These are phyloP conservation scores for Ariolimax columbianus DNA, from an alignment of 2,888 invertebrate genomes.

Conservation along the genomic window DNA sequence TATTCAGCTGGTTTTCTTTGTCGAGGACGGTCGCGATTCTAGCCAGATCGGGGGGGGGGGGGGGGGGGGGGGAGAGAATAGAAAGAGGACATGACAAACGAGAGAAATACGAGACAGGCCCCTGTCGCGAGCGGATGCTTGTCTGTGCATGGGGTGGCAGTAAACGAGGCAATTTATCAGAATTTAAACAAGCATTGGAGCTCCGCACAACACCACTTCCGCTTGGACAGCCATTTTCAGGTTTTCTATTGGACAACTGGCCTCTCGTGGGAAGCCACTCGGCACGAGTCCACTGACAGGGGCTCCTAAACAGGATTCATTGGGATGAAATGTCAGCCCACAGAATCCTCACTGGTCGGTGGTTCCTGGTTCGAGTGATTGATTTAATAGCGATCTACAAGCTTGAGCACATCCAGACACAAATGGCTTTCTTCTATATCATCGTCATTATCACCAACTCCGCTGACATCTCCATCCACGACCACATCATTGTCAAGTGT, in stretches of 20 bases:
- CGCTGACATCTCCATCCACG: too few species aligned
- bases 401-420: not conserved
- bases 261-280: conserved; percentile 34
- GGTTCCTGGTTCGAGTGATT: not conserved
- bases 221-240: conserved; percentile 3
- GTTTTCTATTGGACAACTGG: not conserved
- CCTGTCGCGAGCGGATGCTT: conserved; percentile 7
- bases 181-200: conserved; percentile 27
- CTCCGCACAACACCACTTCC: conserved; percentile 4
- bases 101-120: not conserved
- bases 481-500: too few species aligned
- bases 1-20: not conserved
- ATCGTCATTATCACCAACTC: too few species aligned
- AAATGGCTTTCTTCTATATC: too few species aligned
- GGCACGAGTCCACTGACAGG: not conserved
- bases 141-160: conserved; percentile 20
- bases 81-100: not conserved
- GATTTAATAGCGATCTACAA: not conserved
- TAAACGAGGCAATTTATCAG: conserved; percentile 36
- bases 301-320: conserved; percentile 28
- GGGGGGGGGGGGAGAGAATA: not conserved
- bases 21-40: not conserved
- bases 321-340: conserved; percentile 21
- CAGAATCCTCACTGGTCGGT: conserved; percentile 6
- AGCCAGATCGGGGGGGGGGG: not conserved